Evolutionary conservation across 2,113 vertebrate genomes (phyloP).

Genomic region (Meriones unguiculatus): DNA sequence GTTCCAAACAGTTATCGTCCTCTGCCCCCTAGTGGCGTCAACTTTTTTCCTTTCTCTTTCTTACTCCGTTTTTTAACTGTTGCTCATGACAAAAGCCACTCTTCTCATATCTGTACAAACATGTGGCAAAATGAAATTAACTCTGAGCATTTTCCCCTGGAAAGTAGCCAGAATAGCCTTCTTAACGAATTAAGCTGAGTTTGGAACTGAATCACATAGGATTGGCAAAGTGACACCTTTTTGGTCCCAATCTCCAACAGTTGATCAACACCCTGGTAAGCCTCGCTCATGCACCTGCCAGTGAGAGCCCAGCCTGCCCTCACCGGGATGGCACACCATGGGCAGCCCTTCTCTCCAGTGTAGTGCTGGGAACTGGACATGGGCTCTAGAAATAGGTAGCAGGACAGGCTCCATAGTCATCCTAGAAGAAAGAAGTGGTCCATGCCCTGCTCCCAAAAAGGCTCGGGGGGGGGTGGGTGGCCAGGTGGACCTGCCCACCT

Average conservation of each 20-base stretch:
- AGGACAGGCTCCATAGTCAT: background rate
- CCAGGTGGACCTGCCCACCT: background rate
- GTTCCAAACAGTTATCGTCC: conserved; percentile 40
- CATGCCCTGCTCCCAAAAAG: background rate
- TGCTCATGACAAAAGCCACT: background rate
- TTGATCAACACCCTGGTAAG: background rate
- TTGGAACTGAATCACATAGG: background rate
- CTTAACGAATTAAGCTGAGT: background rate
- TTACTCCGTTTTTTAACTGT: background rate
- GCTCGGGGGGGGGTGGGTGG: background rate
- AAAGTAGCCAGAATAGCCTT: background rate
- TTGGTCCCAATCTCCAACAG: background rate
- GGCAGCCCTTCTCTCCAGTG: background rate
- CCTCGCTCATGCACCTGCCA: background rate
- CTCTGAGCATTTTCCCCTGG: background rate
- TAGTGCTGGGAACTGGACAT: background rate
- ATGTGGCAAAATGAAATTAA: background rate
- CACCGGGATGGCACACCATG: fast-evolving
- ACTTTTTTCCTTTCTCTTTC: background rate
- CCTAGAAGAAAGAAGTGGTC: background rate
- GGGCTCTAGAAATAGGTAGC: background rate
- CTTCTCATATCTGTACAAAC: background rate
- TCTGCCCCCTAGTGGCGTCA: conserved; percentile 79
- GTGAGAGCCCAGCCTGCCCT: background rate
- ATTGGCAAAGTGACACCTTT: background rate